A percentile compares a stretch with the other conserved stretches of the same genome.
phyloP scores from a whole-genome alignment of 2,888 invertebrate genomes.

The Uropetala carovei region DNA sequence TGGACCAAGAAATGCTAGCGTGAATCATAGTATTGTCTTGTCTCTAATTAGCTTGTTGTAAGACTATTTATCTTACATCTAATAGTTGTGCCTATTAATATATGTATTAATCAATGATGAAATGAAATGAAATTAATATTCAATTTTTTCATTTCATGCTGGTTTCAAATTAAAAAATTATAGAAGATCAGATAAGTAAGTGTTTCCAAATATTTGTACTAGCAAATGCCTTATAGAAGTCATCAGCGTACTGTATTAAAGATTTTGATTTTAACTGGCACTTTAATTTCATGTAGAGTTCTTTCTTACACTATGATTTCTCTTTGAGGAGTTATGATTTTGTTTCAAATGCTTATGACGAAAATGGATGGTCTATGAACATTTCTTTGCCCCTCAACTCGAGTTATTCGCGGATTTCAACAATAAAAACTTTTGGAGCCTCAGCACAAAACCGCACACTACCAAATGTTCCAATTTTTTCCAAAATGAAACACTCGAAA shows the following conservation, averaged over 20 bases:
- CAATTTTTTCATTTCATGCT: background rate
- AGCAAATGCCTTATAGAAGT: conserved; percentile 1
- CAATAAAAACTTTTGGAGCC: background rate
- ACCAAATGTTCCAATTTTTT: background rate
- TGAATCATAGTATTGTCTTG: background rate
- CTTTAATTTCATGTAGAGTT: conserved; percentile 10
- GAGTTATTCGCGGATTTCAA: background rate
- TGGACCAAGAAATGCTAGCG: background rate
- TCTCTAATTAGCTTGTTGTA: background rate
- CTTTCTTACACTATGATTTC: background rate
- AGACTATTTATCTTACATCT: background rate
- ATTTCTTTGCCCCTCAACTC: conserved; percentile 28
- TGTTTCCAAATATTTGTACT: background rate
- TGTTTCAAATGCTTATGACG: background rate
- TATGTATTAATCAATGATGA: background rate
- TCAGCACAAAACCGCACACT: background rate
- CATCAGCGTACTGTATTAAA: background rate
- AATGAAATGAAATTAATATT: conserved; percentile 11
- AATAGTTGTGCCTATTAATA: background rate
- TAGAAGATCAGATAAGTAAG: conserved; percentile 24
- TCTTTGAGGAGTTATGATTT: background rate
- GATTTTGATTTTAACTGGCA: conserved; percentile 5
- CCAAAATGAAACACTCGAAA: background rate
- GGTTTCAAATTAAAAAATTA: conserved; percentile 12
- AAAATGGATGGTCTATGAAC: background rate